Conservation (phyloP, 2,113 vertebrate species). For the Heptranchias perlo region DNA sequence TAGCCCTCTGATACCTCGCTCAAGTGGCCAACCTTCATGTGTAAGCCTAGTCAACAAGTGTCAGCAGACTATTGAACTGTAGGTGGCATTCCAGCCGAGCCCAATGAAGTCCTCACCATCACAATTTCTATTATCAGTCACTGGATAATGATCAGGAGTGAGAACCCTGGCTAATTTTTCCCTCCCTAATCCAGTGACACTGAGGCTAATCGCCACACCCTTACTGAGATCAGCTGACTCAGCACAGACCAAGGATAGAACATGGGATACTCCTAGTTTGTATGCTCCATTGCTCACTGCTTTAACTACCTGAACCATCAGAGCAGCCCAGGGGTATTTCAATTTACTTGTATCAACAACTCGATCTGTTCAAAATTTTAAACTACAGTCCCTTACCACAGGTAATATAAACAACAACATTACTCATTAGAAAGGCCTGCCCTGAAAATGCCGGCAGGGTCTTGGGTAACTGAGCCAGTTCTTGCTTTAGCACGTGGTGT, state of each 20-base stretch:
- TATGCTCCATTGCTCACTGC: not conserved
- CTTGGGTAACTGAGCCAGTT: not conserved
- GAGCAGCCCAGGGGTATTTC: too few species aligned
- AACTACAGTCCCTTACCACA: not conserved
- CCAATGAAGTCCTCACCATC: not conserved
- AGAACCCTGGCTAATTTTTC: too few species aligned
- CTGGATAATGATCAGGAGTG: too few species aligned
- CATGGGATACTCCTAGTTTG: too few species aligned
- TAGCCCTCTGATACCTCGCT: not conserved
- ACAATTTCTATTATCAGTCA: too few species aligned
- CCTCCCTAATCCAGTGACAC: too few species aligned
- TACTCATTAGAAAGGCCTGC: not conserved
- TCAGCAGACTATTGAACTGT: not conserved
- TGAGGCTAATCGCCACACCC: too few species aligned
- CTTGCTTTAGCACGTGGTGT: not conserved
- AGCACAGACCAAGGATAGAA: too few species aligned
- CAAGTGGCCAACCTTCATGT: too few species aligned
- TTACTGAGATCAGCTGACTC: too few species aligned
- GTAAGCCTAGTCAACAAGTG: not conserved
- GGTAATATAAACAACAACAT: not conserved
- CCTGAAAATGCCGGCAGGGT: not conserved
- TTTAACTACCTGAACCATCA: not conserved
- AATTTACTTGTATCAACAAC: not conserved
- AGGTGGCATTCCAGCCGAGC: not conserved
- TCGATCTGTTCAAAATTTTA: not conserved